Percentiles rank a stretch among this genome's conserved stretches.
These are phyloP conservation scores for Erethizon dorsatum DNA, from an alignment of 2,797 vertebrate species.

Conservation along the genomic window DNA sequence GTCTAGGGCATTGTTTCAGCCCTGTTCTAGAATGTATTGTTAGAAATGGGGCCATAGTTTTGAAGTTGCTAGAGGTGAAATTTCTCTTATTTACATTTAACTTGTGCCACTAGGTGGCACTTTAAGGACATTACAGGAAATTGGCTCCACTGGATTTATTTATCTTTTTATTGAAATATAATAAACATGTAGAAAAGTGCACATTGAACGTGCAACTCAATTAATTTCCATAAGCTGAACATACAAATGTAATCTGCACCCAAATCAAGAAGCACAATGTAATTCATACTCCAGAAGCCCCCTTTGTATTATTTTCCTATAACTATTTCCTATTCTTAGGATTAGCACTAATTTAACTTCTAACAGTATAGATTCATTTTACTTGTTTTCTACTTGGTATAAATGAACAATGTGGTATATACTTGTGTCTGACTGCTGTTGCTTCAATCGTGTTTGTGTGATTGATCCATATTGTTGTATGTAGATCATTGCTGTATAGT, in stretches of 20 bases:
- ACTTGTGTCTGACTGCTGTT: conserved; percentile 49
- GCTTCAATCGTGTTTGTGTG: conserved; percentile 13
- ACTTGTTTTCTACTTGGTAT: conserved; percentile 1
- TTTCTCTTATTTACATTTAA: conserved; percentile 67
- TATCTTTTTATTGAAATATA: conserved; percentile 54
- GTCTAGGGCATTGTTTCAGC: neutral
- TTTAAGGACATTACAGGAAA: conserved; percentile 86
- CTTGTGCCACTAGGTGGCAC: conserved; percentile 90
- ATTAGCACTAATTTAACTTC: neutral
- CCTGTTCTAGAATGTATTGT: neutral
- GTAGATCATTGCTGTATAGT: conserved; percentile 62
- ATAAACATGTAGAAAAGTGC: conserved; percentile 9
- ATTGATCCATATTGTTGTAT: neutral
- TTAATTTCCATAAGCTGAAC: conserved; percentile 61
- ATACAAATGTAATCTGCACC: conserved; percentile 10
- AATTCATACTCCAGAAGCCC: neutral
- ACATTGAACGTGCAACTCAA: neutral
- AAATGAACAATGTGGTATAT: neutral
- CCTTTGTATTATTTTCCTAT: neutral
- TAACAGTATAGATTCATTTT: conserved; percentile 47
- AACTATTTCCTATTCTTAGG: neutral
- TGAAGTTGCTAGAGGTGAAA: conserved; percentile 20
- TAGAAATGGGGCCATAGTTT: conserved; percentile 45
- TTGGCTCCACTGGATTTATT: conserved; percentile 58
- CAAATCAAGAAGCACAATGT: conserved; percentile 57